Evolutionary conservation across 2,797 vertebrate genomes (phyloP).

Genomic region (Enteromius unitaeniatus): DNA sequence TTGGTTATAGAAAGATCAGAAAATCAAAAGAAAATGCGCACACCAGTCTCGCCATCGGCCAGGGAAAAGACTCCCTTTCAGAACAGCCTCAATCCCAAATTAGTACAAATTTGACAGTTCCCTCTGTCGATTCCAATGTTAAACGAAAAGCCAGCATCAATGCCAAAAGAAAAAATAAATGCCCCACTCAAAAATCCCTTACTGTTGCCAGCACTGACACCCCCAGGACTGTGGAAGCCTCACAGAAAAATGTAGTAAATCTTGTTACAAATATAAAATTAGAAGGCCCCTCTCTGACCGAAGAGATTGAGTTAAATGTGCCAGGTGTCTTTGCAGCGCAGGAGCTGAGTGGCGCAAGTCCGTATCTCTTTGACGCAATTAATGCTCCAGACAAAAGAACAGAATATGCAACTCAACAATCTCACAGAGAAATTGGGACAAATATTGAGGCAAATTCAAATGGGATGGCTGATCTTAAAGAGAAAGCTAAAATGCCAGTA

Average conservation of each 20-base stretch:
- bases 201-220: neutral
- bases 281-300: neutral
- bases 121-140: slow-evolving; percentile 3
- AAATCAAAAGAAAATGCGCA: neutral
- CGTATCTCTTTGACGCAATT: slow-evolving; percentile 15
- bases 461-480: slow-evolving; percentile 63
- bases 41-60: neutral
- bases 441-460: slow-evolving; percentile 74
- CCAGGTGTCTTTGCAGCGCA: slow-evolving; percentile 29
- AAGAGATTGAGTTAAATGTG: slow-evolving; percentile 1
- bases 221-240: neutral
- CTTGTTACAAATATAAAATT: slow-evolving; percentile 21
- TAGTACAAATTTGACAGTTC: slow-evolving; percentile 9
- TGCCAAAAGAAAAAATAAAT: slow-evolving; percentile 30
- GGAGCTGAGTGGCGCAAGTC: slow-evolving; percentile 32
- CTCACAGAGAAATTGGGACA: slow-evolving; percentile 73
- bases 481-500: slow-evolving; percentile 69
- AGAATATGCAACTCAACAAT: slow-evolving; percentile 61
- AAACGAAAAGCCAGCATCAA: slow-evolving; percentile 21
- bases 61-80: neutral
- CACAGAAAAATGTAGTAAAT: neutral
- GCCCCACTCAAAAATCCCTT: slow-evolving; percentile 13
- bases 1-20: slow-evolving; percentile 54
- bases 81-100: slow-evolving; percentile 10
- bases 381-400: slow-evolving; percentile 57